phyloP scores from a whole-genome alignment of 2,888 invertebrate species.

The Hofmannophila pseudospretella region DNA sequence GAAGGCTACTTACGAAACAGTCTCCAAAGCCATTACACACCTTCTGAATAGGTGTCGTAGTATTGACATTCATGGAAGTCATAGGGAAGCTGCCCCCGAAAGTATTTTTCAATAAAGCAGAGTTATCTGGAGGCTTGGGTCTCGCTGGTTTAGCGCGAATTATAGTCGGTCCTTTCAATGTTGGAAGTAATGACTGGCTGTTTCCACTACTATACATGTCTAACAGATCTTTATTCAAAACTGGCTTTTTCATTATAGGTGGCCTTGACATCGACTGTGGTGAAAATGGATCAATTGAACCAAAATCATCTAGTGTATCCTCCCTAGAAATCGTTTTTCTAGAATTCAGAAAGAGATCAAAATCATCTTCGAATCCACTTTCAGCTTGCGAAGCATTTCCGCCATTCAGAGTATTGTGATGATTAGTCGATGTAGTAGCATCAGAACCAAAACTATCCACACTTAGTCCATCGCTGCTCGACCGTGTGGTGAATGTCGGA shows the following conservation, averaged over 20 bases:
- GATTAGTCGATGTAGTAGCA: slow-evolving; percentile 78
- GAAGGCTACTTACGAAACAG: slow-evolving; percentile 53
- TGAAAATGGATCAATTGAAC: slow-evolving; percentile 76
- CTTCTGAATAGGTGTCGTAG: slow-evolving; percentile 63
- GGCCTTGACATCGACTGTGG: slow-evolving; percentile 55
- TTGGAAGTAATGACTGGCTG: slow-evolving; percentile 4
- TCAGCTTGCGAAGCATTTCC: slow-evolving; percentile 85
- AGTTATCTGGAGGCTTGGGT: slow-evolving; percentile 74
- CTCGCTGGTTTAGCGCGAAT: slow-evolving; percentile 82
- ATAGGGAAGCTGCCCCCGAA: slow-evolving; percentile 47
- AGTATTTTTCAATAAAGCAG: slow-evolving; percentile 57
- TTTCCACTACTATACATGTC: slow-evolving; percentile 75
- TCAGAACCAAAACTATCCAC: slow-evolving; percentile 87
- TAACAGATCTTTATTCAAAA: slow-evolving; percentile 80
- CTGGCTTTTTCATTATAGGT: slow-evolving; percentile 67
- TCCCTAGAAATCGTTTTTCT: slow-evolving; percentile 56
- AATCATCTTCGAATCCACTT: slow-evolving; percentile 91
- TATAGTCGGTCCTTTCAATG: slow-evolving; percentile 83
- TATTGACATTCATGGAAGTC: slow-evolving; percentile 60
- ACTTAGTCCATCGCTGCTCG: slow-evolving; percentile 85
- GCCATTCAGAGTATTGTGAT: slow-evolving; percentile 73
- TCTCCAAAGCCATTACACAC: slow-evolving; percentile 52
- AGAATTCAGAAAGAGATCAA: slow-evolving; percentile 80
- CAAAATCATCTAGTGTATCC: slow-evolving; percentile 74
- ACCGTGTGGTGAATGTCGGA: slow-evolving; percentile 85